Evolutionary conservation across 2,888 invertebrate species (phyloP), one percentile per base, ranked within the genome.

Genomic region (Proisotoma minuta): DNA sequence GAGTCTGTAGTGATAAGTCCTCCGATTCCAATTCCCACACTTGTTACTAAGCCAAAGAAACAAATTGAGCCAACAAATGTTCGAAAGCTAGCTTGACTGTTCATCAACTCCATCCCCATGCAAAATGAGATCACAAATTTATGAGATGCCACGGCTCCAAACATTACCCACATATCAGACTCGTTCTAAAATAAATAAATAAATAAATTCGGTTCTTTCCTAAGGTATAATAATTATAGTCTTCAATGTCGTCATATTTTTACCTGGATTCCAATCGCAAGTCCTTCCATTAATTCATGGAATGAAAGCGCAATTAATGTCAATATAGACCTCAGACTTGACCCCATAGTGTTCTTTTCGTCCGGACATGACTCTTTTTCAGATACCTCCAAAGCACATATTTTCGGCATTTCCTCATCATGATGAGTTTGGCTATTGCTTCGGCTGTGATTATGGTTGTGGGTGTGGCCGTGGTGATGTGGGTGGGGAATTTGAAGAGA

Each of bases 201-300:
- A 34, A 10, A 15, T 15, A 34, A 15, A 34, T 34, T 34, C 8
- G 8, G 15, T 10, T 34, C 15, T 34, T 34, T 34, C 8, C 34
- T 10, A 34, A 34, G 8, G 8, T 34, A 15, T 15, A 34, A 34
- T 34, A 15, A n/a, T n/a, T n/a, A n/a, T n/a, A n/a, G n/a, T n/a
- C n/a, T n/a, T n/a, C n/a, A 10, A 34, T 34, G 34, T 34, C 8
- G 8, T 8, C 15, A 8, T 10, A 15, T 34, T 10, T 26, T 28
- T 43, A 73, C 72, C 76, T 90, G 89, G 39, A 91, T 78, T 0
- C 91, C 91, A 73, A 91, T 87, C 0, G 90, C 89, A 57, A 91
- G 76, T 1, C 91, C 91, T 76, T 91, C 91, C 66, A 91, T 79
- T 15, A 89, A 77, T 20, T 90, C 85, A 74, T 91, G 91, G 64